Evolutionary conservation across 35 echinoderm and acorn worm genomes (phyloP).

Genomic region (Ophioderma brevispina): DNA sequence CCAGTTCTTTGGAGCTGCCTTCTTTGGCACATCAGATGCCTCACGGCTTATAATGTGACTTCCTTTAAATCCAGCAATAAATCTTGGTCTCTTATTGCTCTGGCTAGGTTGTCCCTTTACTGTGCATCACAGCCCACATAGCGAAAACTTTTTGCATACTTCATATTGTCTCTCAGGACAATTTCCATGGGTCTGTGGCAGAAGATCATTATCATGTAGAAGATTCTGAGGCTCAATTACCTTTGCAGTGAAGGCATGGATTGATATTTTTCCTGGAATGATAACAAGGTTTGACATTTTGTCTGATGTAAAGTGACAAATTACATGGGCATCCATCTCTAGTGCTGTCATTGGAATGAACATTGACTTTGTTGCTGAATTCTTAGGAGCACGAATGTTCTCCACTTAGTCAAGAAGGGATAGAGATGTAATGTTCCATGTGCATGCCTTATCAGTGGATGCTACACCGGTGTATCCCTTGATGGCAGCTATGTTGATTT

Average conservation of each 20-base stretch:
- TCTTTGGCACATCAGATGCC: slow-evolving; percentile 13
- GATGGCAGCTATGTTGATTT: not conserved
- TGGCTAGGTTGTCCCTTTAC: not conserved
- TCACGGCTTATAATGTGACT: slow-evolving; percentile 1
- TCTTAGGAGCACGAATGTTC: not conserved
- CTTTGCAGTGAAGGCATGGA: not conserved
- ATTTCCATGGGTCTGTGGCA: not conserved
- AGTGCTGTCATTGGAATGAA: too few species aligned
- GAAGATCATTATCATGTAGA: not conserved
- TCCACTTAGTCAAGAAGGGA: slow-evolving; percentile 6
- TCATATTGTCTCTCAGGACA: not conserved
- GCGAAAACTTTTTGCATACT: not conserved
- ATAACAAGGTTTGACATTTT: not conserved
- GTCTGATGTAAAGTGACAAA: not conserved
- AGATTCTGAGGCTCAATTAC: not conserved
- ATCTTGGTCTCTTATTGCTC: not conserved
- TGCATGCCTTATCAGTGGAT: not conserved
- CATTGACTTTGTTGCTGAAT: too few species aligned
- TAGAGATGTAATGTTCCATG: not conserved
- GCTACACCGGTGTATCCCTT: not conserved
- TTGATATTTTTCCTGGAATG: not conserved
- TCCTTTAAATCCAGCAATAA: not conserved
- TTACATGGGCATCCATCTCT: not conserved
- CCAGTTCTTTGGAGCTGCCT: not conserved
- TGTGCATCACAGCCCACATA: not conserved